A percentile compares a stretch with the other conserved stretches of the same genome.
phyloP scores from a whole-genome alignment of 2,888 invertebrate genomes.

The Phengaris arion region DNA sequence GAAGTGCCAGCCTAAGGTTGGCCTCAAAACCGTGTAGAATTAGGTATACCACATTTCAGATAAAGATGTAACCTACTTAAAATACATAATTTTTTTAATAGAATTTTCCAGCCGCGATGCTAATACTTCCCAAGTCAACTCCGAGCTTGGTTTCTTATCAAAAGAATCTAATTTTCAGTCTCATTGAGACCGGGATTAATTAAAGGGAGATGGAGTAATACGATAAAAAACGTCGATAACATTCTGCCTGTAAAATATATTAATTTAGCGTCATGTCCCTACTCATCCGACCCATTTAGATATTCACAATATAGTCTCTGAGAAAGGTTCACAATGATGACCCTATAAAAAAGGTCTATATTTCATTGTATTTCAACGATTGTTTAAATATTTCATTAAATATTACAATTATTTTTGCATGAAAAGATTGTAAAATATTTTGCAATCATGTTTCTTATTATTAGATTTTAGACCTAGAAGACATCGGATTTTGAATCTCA shows the following conservation, averaged over 20 bases:
- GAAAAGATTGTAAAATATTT: too few relatives aligned
- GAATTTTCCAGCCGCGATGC: neutral
- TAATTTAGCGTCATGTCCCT: neutral
- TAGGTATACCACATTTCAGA: too few relatives aligned
- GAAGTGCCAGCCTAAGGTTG: neutral
- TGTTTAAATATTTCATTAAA: neutral
- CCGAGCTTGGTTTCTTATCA: neutral
- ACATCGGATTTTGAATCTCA: too few relatives aligned
- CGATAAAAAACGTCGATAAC: constrained; percentile 17
- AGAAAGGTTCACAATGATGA: neutral
- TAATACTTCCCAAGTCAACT: neutral
- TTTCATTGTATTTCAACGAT: neutral
- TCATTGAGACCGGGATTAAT: constrained; percentile 16
- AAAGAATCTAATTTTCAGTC: constrained; percentile 13
- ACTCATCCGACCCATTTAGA: neutral
- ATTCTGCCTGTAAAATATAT: neutral
- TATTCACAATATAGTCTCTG: neutral
- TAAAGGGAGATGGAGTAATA: constrained; percentile 13
- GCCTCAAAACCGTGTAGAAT: neutral
- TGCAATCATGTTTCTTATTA: too few relatives aligned
- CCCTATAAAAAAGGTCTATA: neutral
- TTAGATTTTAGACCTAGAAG: too few relatives aligned
- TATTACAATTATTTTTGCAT: too few relatives aligned
- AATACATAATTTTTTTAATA: neutral
- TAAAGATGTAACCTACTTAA: too few relatives aligned